These are phyloP conservation scores for Ips typographus DNA, from an alignment of 1,140 invertebrate species.

Conservation along the genomic window DNA sequence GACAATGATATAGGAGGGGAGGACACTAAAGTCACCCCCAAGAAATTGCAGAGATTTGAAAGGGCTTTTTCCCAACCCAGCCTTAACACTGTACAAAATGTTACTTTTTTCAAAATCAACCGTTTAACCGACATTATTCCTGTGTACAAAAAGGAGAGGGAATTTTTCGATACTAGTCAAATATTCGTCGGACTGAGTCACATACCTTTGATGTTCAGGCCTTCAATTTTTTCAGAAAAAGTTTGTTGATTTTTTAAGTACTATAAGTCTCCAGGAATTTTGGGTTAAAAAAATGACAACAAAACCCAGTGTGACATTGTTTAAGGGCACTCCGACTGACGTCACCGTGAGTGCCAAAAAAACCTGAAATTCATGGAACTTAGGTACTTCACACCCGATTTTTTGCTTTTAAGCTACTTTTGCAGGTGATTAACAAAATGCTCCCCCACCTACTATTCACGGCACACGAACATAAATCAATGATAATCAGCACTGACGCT, in stretches of 20 bases:
- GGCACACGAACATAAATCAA: constrained; percentile 78
- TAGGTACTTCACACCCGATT: too few relatives aligned
- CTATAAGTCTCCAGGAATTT: background rate
- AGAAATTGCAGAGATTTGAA: constrained; percentile 77
- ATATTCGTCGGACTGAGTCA: constrained; percentile 72
- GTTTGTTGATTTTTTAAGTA: constrained; percentile 45
- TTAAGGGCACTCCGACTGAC: too few relatives aligned
- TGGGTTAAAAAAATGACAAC: too few relatives aligned
- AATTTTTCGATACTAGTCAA: constrained; percentile 61
- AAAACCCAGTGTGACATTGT: too few relatives aligned
- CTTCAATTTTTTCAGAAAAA: constrained; percentile 63
- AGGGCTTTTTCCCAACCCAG: constrained; percentile 71
- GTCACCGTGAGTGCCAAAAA: too few relatives aligned
- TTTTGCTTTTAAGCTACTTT: background rate
- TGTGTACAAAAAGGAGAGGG: constrained; percentile 56
- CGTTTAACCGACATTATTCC: constrained; percentile 60
- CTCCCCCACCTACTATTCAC: constrained; percentile 80
- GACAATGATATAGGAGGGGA: constrained; percentile 97
- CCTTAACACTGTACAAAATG: constrained; percentile 61
- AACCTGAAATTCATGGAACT: too few relatives aligned
- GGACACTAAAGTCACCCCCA: constrained; percentile 68
- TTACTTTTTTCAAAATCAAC: constrained; percentile 68
- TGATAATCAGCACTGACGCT: constrained; percentile 57
- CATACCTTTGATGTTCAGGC: constrained; percentile 65
- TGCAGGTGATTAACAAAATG: constrained; percentile 62